Base-by-base conservation (phyloP, 1,140 invertebrate species). In the Trachymyrmex cornetzi region DNA sequence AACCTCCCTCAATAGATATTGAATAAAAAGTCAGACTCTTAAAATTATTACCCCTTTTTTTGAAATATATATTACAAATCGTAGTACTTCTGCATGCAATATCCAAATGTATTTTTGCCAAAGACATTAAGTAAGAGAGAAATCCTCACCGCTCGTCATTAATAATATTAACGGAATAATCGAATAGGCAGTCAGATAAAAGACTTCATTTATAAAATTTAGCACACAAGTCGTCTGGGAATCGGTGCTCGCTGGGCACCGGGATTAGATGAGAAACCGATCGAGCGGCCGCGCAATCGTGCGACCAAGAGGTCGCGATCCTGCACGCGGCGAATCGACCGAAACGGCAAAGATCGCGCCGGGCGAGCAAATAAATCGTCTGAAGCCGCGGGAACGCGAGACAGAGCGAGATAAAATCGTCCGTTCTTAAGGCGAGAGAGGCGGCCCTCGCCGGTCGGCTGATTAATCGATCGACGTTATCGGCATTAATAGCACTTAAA, bases 381-480 rank as follows among this genome's bases (percentile, higher is more conserved):
- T 27, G 48, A 44, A 79, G 44, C 61, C 59, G 72, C 82, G 72
- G 82, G 82, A 66, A 85, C 82, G 59, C 72, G 82, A 85, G 82
- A 77, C 80, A 82, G 44, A 48, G 72, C 82, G 59, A 77, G 82
- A 85, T 85, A 85, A 77, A 66, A 85, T 85, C 82, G 48, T 53
- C 48, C 74, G 75, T 79, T 61, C 63, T 84, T 63, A 63, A 84
- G 80, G 67, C 80, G 80, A 61, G 80, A 84, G 80, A 84, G 80
- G 69, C 69, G 72, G 82, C 82, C n/a, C 71, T 50, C 81, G 61
- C 64, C 30, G 27, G 34, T 16, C 59, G 57, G 66, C 55, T 84
- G 79, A 87, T 87, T 84, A 81, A 81, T 72, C 86, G 79, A 84
- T 84, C 69, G 79, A 88, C 87, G 87, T 86, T 89, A 89, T 89